Evolutionary conservation across 2,888 invertebrate species (phyloP).

Genomic region (Adelognathus sp.): DNA sequence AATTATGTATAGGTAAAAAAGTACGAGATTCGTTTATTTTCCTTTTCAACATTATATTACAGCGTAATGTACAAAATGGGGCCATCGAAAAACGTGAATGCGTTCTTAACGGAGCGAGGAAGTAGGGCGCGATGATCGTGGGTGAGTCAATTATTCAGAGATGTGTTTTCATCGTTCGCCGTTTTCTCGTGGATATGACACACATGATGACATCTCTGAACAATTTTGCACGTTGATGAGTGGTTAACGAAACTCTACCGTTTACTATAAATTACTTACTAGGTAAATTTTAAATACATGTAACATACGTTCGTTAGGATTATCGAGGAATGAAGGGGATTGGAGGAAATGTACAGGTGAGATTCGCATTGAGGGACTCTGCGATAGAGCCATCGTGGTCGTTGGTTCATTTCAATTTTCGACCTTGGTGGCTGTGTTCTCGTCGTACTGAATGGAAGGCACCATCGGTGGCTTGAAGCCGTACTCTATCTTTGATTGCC

Average conservation of each 20-base stretch:
- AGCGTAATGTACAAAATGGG: conserved; percentile 53
- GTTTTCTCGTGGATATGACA: neutral
- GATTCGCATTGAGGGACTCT: neutral
- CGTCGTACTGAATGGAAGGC: conserved; percentile 91
- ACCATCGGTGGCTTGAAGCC: conserved; percentile 91
- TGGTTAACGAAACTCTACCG: neutral
- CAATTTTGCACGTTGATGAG: neutral
- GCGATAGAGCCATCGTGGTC: neutral
- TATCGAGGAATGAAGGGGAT: neutral
- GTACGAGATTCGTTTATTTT: conserved; percentile 1
- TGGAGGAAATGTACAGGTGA: conserved; percentile 50
- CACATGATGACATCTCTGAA: conserved; percentile 4
- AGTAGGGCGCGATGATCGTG: conserved; percentile 7
- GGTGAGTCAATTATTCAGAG: neutral
- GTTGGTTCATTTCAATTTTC: conserved; percentile 60
- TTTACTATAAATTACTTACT: conserved; percentile 45
- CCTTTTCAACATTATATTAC: conserved; percentile 20
- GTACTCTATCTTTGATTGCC: conserved; percentile 89
- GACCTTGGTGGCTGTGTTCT: conserved; percentile 82
- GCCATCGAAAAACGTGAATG: neutral
- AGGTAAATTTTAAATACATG: conserved; percentile 39
- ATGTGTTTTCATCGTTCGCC: neutral
- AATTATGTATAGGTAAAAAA: conserved; percentile 27
- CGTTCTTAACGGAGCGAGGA: neutral
- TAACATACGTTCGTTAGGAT: conserved; percentile 14